These are phyloP conservation scores for Ichneumoninae sp. DNA, from an alignment of 2,888 invertebrate species.

Conservation along the genomic window DNA sequence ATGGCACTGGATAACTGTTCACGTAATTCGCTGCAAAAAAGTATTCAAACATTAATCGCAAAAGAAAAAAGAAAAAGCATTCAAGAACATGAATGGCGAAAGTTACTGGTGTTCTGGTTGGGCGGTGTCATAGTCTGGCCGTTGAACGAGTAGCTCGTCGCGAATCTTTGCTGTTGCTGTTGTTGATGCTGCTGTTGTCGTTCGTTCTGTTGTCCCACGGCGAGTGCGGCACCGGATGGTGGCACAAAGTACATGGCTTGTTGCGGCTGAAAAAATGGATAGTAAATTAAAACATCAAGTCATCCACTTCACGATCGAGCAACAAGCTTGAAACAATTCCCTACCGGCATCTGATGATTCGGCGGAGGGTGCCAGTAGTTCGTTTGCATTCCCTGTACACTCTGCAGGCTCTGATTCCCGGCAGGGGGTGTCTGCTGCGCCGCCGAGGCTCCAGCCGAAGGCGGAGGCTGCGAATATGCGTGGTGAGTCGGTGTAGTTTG, in stretches of 20 bases:
- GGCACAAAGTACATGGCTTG: slow-evolving; percentile 83
- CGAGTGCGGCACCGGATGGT: slow-evolving; percentile 78
- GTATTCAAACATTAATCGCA: not conserved
- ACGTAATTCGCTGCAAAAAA: slow-evolving; percentile 78
- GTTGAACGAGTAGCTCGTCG: slow-evolving; percentile 80
- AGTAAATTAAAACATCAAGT: slow-evolving; percentile 1
- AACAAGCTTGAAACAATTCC: not conserved
- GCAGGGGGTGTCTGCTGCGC: slow-evolving; percentile 65
- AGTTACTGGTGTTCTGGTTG: slow-evolving; percentile 79
- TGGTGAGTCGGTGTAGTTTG: slow-evolving; percentile 75
- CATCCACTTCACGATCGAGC: not conserved
- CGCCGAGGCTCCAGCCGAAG: slow-evolving; percentile 68
- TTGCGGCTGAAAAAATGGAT: slow-evolving; percentile 74
- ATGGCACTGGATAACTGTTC: slow-evolving; percentile 80
- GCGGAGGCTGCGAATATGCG: slow-evolving; percentile 76
- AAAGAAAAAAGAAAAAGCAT: not conserved
- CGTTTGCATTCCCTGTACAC: slow-evolving; percentile 73
- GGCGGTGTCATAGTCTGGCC: slow-evolving; percentile 81
- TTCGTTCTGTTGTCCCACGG: slow-evolving; percentile 78
- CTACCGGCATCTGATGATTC: slow-evolving; percentile 79
- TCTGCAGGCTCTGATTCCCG: slow-evolving; percentile 74
- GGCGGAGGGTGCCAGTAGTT: slow-evolving; percentile 82
- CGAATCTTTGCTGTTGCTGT: slow-evolving; percentile 78
- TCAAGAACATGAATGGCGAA: not conserved
- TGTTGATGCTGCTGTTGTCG: slow-evolving; percentile 75